These are phyloP conservation scores for Dufourea novaeangliae DNA, from an alignment of 1,140 invertebrate species.

Conservation along the genomic window DNA sequence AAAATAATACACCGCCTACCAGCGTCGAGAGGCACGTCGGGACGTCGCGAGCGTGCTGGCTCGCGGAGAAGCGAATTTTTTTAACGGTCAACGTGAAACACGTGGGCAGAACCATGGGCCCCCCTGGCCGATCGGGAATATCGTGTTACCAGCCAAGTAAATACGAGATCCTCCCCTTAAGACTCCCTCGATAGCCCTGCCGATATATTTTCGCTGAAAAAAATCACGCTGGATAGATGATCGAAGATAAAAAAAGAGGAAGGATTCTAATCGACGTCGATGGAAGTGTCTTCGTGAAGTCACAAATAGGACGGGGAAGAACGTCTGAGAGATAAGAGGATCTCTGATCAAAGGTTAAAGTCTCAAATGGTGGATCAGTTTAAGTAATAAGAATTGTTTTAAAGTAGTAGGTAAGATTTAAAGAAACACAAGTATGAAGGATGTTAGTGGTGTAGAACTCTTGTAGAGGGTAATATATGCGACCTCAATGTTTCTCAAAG, in stretches of 20 bases:
- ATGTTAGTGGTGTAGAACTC: too few relatives aligned
- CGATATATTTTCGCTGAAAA: constrained; percentile 40
- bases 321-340: not conserved
- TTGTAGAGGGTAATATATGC: too few relatives aligned
- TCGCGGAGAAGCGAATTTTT: constrained; percentile 62
- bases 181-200: constrained; percentile 39
- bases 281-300: not conserved
- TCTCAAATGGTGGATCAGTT: too few relatives aligned
- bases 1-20: constrained; percentile 75
- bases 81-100: constrained; percentile 62
- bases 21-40: constrained; percentile 40
- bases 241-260: not conserved
- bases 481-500: too few relatives aligned
- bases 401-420: too few relatives aligned
- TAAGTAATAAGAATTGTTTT: too few relatives aligned
- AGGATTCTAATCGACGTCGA: constrained; percentile 1
- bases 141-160: constrained; percentile 57
- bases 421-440: too few relatives aligned
- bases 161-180: constrained; percentile 43
- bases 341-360: too few relatives aligned
- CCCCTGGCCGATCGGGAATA: constrained; percentile 42
- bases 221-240: constrained; percentile 1
- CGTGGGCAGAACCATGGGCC: constrained; percentile 48
- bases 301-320: not conserved
- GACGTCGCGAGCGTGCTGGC: constrained; percentile 64